Conservation (phyloP, 1,140 invertebrate species). For the Drosophila obscura region DNA sequence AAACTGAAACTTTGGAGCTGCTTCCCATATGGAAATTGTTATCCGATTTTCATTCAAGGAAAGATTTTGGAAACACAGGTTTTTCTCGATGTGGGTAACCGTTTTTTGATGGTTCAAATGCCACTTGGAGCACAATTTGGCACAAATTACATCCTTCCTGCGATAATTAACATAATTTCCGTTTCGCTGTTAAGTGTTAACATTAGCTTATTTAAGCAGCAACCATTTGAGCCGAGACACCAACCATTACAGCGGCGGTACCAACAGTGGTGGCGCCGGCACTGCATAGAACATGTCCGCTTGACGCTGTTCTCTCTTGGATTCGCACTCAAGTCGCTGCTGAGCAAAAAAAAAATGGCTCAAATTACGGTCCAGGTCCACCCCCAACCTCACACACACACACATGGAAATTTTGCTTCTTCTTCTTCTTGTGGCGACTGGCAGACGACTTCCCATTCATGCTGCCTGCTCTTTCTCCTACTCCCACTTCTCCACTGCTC, state of each 20-base stretch:
- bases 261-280: conserved; percentile 37
- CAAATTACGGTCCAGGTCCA: conserved; percentile 47
- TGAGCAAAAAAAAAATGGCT: conserved; percentile 49
- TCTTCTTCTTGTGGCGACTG: conserved; percentile 62
- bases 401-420: conserved; percentile 11
- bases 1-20: no score
- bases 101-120: no score
- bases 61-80: no score
- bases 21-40: no score
- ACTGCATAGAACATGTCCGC: neutral
- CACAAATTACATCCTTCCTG: neutral
- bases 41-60: no score
- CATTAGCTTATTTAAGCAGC: conserved; percentile 62
- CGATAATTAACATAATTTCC: conserved; percentile 10
- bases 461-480: conserved; percentile 46
- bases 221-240: conserved; percentile 61
- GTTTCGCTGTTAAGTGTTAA: conserved; percentile 40
- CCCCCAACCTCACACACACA: conserved; percentile 21
- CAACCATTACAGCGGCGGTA: conserved; percentile 47
- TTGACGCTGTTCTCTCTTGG: neutral
- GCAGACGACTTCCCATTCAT: conserved; percentile 79
- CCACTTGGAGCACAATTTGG: neutral
- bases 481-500: conserved; percentile 22
- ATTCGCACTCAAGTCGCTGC: conserved; percentile 38
- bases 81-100: no score